phyloP scores from a whole-genome alignment of 2,888 invertebrate genomes.

The Andrena praecox region DNA sequence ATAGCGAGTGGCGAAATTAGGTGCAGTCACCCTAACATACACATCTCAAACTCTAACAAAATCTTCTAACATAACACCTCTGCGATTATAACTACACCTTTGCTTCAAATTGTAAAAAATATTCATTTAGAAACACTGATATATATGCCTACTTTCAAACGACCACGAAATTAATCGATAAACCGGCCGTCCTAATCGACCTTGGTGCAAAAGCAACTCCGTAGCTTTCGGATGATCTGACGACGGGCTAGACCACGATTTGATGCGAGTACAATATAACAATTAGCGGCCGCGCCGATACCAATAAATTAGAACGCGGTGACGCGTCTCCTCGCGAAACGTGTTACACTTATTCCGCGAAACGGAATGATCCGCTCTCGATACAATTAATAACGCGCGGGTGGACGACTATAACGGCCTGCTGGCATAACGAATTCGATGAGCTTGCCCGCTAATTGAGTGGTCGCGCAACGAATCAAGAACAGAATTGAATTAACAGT shows the following conservation, averaged over 20 bases:
- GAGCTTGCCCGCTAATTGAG: conserved; percentile 26
- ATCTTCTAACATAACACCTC: no score
- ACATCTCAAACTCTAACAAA: no score
- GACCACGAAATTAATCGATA: no score
- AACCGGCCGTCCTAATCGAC: no score
- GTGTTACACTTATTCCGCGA: conserved; percentile 27
- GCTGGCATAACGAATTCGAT: not conserved
- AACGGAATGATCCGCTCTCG: conserved; percentile 43
- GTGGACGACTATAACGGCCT: not conserved
- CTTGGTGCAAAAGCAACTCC: no score
- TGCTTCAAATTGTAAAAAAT: no score
- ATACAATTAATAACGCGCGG: conserved; percentile 38
- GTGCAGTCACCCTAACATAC: no score
- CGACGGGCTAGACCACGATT: not conserved
- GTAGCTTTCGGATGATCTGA: no score
- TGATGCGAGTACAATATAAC: not conserved
- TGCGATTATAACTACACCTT: no score
- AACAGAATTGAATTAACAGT: not conserved
- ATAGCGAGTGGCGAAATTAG: no score
- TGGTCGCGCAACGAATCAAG: conserved; percentile 31
- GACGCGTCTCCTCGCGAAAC: conserved; percentile 25
- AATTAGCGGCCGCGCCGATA: not conserved
- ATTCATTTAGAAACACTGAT: no score
- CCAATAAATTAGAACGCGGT: not conserved
- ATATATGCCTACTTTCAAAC: no score